Percentiles rank a stretch among this genome's conserved stretches.
Conservation (phyloP, 2,797 vertebrate genomes). For the Cetoscarus ocellatus region DNA sequence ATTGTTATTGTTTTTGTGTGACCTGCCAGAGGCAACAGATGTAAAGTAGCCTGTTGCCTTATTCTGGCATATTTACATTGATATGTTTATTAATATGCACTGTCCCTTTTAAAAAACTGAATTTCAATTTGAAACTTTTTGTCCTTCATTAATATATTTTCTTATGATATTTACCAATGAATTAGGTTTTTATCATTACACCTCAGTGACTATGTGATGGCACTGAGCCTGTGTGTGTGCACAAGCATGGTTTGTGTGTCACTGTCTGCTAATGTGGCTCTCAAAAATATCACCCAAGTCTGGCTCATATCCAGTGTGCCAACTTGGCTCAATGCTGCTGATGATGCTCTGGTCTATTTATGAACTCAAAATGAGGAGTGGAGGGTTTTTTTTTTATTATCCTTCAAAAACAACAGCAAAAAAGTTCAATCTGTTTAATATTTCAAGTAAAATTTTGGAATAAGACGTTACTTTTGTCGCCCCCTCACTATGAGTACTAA, state of each 20-base stretch:
- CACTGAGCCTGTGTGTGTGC: neutral
- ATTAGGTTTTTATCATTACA: neutral
- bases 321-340: slow-evolving; percentile 6
- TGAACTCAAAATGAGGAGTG: slow-evolving; percentile 6
- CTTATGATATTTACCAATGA: too few relatives aligned
- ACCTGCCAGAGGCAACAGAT: too few relatives aligned
- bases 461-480: neutral
- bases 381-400: neutral
- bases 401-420: neutral
- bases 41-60: too few relatives aligned
- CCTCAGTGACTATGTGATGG: neutral
- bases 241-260: neutral
- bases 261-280: neutral
- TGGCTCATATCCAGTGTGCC: slow-evolving; percentile 11
- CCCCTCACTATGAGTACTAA: neutral
- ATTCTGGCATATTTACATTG: too few relatives aligned
- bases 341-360: slow-evolving; percentile 19
- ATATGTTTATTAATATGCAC: too few relatives aligned
- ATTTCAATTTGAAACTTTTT: too few relatives aligned
- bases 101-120: too few relatives aligned
- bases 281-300: slow-evolving; percentile 19
- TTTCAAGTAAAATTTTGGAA: neutral
- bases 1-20: too few relatives aligned
- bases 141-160: too few relatives aligned
- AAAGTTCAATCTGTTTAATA: slow-evolving; percentile 2